A percentile compares a stretch with the other conserved stretches of the same genome.
Conservation (phyloP, 1,140 invertebrate species). For the Drosophila trapezifrons region DNA sequence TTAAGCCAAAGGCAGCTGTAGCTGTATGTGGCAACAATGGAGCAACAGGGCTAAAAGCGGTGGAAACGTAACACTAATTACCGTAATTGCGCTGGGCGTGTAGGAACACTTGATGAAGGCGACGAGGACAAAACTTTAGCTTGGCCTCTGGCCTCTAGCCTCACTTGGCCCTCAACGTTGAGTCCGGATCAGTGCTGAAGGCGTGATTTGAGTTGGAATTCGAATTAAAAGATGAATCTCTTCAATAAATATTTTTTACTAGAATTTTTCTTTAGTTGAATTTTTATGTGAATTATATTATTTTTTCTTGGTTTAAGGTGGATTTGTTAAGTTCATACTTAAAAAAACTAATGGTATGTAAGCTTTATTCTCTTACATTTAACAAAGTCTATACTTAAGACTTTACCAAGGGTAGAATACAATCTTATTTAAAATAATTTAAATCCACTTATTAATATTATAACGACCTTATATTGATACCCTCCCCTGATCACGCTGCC, state of each 20-base stretch:
- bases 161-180: constrained; percentile 24
- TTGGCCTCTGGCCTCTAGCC: constrained; percentile 64
- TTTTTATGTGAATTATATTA: too few species aligned
- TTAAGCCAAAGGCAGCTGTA: constrained; percentile 14
- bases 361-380: too few species aligned
- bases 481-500: constrained; percentile 29
- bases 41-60: constrained; percentile 29
- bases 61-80: constrained; percentile 73
- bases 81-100: constrained; percentile 71
- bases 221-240: not conserved
- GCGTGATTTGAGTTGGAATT: constrained; percentile 34
- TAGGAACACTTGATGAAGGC: constrained; percentile 74
- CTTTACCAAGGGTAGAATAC: too few species aligned
- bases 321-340: too few species aligned
- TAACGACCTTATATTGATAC: too few species aligned
- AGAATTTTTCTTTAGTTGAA: too few species aligned
- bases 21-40: constrained; percentile 29
- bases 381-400: too few species aligned
- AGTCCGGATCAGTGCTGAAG: constrained; percentile 31
- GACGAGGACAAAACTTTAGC: constrained; percentile 75
- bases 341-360: too few species aligned
- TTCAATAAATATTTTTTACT: not conserved
- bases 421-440: too few species aligned
- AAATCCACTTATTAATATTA: too few species aligned
- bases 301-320: too few species aligned